These are phyloP conservation scores for Chondrosia reniformis DNA, from an alignment of 37 sponge, comb jelly and placozoan species.

Conservation along the genomic window DNA sequence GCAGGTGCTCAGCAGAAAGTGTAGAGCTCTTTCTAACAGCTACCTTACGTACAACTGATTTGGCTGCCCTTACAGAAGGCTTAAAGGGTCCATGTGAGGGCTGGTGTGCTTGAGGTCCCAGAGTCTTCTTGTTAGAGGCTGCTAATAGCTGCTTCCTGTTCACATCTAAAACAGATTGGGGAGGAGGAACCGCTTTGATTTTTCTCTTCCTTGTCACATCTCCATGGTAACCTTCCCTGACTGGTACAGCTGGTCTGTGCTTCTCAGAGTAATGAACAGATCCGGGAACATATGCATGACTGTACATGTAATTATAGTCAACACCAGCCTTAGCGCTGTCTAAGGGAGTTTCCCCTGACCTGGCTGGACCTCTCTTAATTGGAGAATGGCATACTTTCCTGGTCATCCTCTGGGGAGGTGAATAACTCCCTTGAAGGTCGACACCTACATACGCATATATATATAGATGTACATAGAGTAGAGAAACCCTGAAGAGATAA, in stretches of 20 bases:
- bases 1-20: not conserved
- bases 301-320: too few relatives aligned
- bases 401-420: not conserved
- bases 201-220: constrained; percentile 47
- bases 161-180: constrained; percentile 31
- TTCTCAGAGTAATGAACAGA: not conserved
- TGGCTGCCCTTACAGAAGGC: not conserved
- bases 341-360: too few relatives aligned
- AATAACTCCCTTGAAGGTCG: not conserved
- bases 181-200: constrained; percentile 47
- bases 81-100: too few relatives aligned
- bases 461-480: not conserved
- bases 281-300: too few relatives aligned
- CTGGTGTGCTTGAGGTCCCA: not conserved
- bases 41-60: not conserved
- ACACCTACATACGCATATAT: not conserved
- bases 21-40: not conserved
- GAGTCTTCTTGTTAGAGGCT: not conserved
- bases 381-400: not conserved
- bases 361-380: too few relatives aligned
- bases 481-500: too few relatives aligned
- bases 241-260: not conserved
- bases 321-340: too few relatives aligned
- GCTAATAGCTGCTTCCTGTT: not conserved
- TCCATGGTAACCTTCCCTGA: constrained; percentile 23